Base-by-base conservation (phyloP, 2,113 vertebrate genomes). In the Petaurus breviceps region DNA sequence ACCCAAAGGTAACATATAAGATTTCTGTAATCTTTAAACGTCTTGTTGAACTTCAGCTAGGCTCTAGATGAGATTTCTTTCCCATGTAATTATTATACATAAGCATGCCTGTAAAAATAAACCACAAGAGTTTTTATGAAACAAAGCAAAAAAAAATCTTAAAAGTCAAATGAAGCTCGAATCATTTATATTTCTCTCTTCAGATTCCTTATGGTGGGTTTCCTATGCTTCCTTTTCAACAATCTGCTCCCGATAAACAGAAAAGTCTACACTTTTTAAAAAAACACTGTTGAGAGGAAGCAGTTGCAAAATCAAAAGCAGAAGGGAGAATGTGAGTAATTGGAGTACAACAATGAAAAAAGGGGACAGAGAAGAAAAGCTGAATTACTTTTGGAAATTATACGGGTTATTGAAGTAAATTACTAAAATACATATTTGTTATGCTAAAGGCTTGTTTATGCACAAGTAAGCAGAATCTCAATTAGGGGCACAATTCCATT, bases 11-110 rank as follows among this genome's bases (percentile, higher is more conserved):
- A 90, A 90, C 77, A 51, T 43, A 3, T 47, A 92, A 91, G 92
- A 55, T 96, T 95, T 22, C 50, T 92, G 4, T 55, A 96, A 47
- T 89, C 54, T 90, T 57, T 94, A 95, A 96, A 51, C 89, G 31
- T 49, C 46, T 90, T 9, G 49, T 92, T 92, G 90, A 96, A 91
- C 93, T 97, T 96, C 93, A 89, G 61, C 43, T 94, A 95, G 68
- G 47, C 54, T 96, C 54, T 95, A 96, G 28, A 4, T 93, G 90
- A 96, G 0, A 92, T 31, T 93, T 91, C 77, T 94, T 51, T 92
- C 23, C n/a, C 43, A 92, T 96, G 9, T 91, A 89, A 54, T 24
- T 54, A 90, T 89, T 49, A 91, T 54, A 97, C 92, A 84, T 9
- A 96, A 97, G 92, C 10, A 68, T 54, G 51, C 61, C 31, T 51